These are phyloP conservation scores for Imbricaverruca yamaguchii DNA, from an alignment of 2,888 invertebrate genomes.

Conservation along the genomic window DNA sequence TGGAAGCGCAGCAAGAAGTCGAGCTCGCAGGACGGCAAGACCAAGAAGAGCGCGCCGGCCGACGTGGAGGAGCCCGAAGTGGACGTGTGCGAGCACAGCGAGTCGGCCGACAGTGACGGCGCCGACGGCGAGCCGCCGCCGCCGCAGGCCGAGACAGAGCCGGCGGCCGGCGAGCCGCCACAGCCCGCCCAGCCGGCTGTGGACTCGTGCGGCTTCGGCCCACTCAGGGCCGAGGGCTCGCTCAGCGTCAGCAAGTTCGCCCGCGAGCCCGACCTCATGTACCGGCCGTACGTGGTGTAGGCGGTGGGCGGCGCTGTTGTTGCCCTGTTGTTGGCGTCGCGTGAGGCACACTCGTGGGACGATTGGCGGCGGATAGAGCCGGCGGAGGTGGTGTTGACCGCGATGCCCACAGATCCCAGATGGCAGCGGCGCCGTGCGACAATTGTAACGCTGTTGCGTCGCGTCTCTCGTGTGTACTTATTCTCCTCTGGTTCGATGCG, in stretches of 20 bases:
- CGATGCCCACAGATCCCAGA: too few relatives aligned
- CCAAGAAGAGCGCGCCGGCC: constrained; percentile 27
- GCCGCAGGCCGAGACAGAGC: neutral
- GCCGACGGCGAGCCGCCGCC: constrained; percentile 38
- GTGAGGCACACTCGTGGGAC: too few relatives aligned
- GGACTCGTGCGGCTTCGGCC: neutral
- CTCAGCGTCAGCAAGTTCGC: neutral
- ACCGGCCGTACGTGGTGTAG: constrained; percentile 11
- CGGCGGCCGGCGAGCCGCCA: neutral
- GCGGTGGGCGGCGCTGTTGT: neutral
- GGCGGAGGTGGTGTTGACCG: too few relatives aligned
- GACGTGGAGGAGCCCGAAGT: constrained; percentile 5
- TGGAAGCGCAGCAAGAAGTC: constrained; percentile 98
- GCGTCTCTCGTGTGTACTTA: too few relatives aligned
- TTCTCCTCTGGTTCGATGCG: too few relatives aligned
- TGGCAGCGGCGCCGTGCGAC: too few relatives aligned
- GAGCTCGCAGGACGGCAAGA: constrained; percentile 44
- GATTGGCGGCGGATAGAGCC: too few relatives aligned
- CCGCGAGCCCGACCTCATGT: neutral
- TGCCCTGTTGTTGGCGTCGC: neutral
- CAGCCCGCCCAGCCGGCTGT: neutral
- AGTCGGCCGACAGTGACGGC: constrained; percentile 53
- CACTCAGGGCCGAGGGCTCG: neutral
- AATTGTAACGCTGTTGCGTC: neutral
- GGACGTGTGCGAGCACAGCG: constrained; percentile 57